Evolutionary conservation across 2,888 invertebrate species (phyloP).

Genomic region (Exephanes ischioxanthus): DNA sequence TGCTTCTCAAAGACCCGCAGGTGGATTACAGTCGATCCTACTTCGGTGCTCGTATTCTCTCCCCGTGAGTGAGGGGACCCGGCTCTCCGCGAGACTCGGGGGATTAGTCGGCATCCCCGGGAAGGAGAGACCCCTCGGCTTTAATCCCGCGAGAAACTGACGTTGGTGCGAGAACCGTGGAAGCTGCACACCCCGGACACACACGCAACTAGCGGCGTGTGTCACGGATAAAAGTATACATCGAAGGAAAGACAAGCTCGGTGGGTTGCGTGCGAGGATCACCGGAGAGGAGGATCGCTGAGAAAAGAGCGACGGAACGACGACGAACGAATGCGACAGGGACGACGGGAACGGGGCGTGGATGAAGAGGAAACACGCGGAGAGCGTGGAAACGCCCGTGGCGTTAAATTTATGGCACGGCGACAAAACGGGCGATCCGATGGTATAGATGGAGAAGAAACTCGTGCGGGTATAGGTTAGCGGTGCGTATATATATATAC

Average conservation of each 20-base stretch:
- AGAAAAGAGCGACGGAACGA: conserved; percentile 32
- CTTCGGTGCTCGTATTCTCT: conserved; percentile 33
- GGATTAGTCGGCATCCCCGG: conserved; percentile 63
- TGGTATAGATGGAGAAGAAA: conserved; percentile 51
- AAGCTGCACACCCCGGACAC: conserved; percentile 30
- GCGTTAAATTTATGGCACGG: conserved; percentile 66
- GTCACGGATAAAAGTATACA: conserved; percentile 34
- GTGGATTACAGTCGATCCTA: conserved; percentile 57
- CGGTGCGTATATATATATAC: conserved; percentile 19
- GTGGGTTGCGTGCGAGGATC: conserved; percentile 33
- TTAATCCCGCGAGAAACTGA: conserved; percentile 69
- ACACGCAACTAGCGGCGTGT: not conserved
- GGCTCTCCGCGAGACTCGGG: conserved; percentile 47
- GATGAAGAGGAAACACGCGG: conserved; percentile 41
- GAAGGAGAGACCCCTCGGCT: conserved; percentile 46
- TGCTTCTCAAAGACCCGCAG: conserved; percentile 49
- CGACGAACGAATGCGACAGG: conserved; percentile 48
- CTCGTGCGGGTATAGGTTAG: conserved; percentile 39
- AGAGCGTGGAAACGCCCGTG: conserved; percentile 59
- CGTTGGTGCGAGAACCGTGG: conserved; percentile 60
- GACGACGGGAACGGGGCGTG: conserved; percentile 33
- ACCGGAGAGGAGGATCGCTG: conserved; percentile 3
- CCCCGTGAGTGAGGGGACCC: conserved; percentile 15
- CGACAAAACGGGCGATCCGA: conserved; percentile 64
- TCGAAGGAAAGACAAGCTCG: conserved; percentile 34